Base-by-base conservation (phyloP, 2,888 invertebrate species). In the Calliopum simillimum region DNA sequence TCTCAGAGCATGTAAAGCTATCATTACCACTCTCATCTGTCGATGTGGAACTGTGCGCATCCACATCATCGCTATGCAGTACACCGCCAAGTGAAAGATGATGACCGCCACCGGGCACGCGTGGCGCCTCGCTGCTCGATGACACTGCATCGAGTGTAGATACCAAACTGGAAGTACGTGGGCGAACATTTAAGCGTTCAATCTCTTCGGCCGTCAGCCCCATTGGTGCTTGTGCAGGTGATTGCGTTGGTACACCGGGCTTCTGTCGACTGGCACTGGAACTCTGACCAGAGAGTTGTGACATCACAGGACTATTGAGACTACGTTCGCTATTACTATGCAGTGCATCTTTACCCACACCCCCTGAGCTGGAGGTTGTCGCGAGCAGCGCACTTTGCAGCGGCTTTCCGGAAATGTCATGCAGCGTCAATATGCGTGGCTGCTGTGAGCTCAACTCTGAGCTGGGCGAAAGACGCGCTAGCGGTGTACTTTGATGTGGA, bases 1-100 rank as follows among this genome's bases (percentile, higher is more conserved):
- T 97, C 88, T 98, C 98, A 0, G 98, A 98, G 87, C 98, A 98
- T 13, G 98, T 98, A 87, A 98, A 98, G 78, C 97, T 97, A 84
- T 98, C 98, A 86, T 98, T 97, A 84, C 93, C 94, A 86, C 97
- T 97, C 84, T 97, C 97, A 79, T 97, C 95, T 12, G 97, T 94
- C 11, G 94, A 94, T 0, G 93, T 93, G 12, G 94, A 94, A 79
- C 94, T 91, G 79, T 93, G 90, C 58, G 90, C 88, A 77, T 93
- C 91, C 21, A 91, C 88, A 78, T 93, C 91, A 49, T 91, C 92
- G 16, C 92, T 92, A 82, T 92, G 92, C 77, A 91, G 91, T 1
- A 76, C 82, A 1, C 76, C 82, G 0, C 82, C 82, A 77, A 93
- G 89, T 2, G 90, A 90, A 78, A 93, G 87, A 76, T 93, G 93